A percentile compares a stretch with the other conserved stretches of the same genome.
Conservation (phyloP, 2,797 vertebrate species). For the Eulemur albifrons region DNA sequence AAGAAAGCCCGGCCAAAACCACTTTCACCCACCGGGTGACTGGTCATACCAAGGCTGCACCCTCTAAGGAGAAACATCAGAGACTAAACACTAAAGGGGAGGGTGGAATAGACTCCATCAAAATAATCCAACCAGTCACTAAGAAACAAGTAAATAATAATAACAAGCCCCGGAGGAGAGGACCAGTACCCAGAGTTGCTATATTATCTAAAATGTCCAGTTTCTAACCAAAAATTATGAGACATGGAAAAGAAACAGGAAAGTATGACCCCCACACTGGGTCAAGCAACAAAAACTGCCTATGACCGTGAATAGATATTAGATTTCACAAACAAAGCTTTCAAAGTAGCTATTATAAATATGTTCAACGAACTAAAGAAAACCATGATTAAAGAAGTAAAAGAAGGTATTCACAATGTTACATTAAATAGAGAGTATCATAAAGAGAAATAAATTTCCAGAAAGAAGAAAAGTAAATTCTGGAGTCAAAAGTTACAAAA, state of each 20-base stretch:
- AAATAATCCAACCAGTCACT: not conserved
- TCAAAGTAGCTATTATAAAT: not conserved
- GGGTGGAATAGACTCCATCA: not conserved
- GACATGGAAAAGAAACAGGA: not conserved
- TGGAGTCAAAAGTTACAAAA: not conserved
- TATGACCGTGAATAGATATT: not conserved
- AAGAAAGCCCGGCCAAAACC: not conserved
- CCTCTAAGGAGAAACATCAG: not conserved
- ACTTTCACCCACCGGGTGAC: not conserved
- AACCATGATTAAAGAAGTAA: not conserved
- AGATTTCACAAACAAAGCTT: not conserved
- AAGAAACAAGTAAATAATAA: not conserved
- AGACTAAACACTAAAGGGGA: not conserved
- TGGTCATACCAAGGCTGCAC: not conserved
- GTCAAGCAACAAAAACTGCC: not conserved
- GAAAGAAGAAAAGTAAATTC: not conserved
- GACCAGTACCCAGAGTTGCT: not conserved
- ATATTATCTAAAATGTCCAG: not conserved
- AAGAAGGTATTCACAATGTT: not conserved
- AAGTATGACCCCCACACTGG: not conserved
- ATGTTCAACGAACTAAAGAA: not conserved
- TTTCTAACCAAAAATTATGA: not conserved
- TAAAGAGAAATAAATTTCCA: not conserved
- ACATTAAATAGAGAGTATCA: not conserved
- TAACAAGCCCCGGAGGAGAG: not conserved